Percentiles rank a stretch among this genome's conserved stretches.
These are phyloP conservation scores for Apogon hyalosoma DNA, from an alignment of 2,797 vertebrate species.

Conservation along the genomic window DNA sequence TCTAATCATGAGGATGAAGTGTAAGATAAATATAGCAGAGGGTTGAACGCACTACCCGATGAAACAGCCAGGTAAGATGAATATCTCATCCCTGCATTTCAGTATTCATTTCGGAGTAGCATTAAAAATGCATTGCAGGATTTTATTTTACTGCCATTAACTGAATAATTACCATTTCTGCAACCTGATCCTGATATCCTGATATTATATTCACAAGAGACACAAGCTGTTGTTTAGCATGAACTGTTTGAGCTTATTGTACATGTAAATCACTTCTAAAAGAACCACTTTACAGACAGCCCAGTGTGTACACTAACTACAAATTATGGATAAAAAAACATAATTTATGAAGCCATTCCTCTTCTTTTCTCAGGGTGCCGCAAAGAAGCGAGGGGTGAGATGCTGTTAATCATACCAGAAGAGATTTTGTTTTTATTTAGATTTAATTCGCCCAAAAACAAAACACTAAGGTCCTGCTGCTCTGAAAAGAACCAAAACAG, in stretches of 20 bases:
- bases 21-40: not conserved
- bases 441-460: not conserved
- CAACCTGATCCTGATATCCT: too few relatives aligned
- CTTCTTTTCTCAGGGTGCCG: constrained; percentile 27
- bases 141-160: constrained; percentile 23
- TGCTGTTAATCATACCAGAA: constrained; percentile 10
- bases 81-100: too few relatives aligned
- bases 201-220: constrained; percentile 38
- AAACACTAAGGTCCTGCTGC: constrained; percentile 22
- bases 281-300: constrained; percentile 26
- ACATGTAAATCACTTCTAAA: constrained; percentile 23
- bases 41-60: too few relatives aligned
- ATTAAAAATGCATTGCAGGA: not conserved
- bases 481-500: not conserved
- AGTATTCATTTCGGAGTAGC: not conserved
- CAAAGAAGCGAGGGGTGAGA: constrained; percentile 9
- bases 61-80: too few relatives aligned
- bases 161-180: not conserved
- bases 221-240: constrained; percentile 12
- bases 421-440: constrained; percentile 11
- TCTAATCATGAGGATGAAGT: not conserved
- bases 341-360: constrained; percentile 28
- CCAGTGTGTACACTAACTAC: constrained; percentile 36
- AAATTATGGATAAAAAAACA: constrained; percentile 18
- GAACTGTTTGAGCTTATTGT: constrained; percentile 20